phyloP scores from a whole-genome alignment of 1,140 invertebrate species.

The Drosophila parvula region DNA sequence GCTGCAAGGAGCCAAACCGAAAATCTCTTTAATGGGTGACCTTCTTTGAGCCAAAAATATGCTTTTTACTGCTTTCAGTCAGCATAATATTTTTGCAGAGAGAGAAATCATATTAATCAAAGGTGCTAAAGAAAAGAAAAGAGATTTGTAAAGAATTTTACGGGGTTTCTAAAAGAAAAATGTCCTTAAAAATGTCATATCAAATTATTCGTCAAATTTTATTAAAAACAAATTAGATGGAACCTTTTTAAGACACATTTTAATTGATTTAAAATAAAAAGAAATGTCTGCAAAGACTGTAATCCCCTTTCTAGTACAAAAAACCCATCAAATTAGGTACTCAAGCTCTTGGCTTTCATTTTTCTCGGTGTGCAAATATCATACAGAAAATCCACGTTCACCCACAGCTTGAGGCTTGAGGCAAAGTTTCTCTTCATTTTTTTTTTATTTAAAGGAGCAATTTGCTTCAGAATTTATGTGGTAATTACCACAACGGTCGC shows the following conservation, averaged over 20 bases:
- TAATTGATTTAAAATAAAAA: neutral
- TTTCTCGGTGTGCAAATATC: constrained; percentile 4
- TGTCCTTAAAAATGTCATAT: no score
- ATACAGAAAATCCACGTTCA: constrained; percentile 10
- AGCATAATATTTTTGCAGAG: constrained; percentile 3
- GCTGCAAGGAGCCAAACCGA: constrained; percentile 41
- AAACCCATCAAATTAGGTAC: neutral
- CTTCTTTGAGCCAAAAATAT: constrained; percentile 38
- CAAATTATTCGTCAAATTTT: neutral
- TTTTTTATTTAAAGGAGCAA: constrained; percentile 74
- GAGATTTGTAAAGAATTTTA: no score
- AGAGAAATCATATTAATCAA: neutral
- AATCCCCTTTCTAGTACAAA: neutral
- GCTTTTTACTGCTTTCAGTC: constrained; percentile 29
- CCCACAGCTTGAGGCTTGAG: constrained; percentile 31
- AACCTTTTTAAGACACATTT: neutral
- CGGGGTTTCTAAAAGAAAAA: no score
- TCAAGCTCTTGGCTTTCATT: neutral
- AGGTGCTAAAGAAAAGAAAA: no score
- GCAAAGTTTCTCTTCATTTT: constrained; percentile 55
- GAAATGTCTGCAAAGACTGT: neutral
- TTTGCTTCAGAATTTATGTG: constrained; percentile 75
- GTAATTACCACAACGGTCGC: constrained; percentile 62
- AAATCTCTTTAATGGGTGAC: constrained; percentile 50
- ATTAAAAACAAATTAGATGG: neutral